phyloP scores from a whole-genome alignment of 2,888 invertebrate genomes.

The Polydrusus pterygomalis region DNA sequence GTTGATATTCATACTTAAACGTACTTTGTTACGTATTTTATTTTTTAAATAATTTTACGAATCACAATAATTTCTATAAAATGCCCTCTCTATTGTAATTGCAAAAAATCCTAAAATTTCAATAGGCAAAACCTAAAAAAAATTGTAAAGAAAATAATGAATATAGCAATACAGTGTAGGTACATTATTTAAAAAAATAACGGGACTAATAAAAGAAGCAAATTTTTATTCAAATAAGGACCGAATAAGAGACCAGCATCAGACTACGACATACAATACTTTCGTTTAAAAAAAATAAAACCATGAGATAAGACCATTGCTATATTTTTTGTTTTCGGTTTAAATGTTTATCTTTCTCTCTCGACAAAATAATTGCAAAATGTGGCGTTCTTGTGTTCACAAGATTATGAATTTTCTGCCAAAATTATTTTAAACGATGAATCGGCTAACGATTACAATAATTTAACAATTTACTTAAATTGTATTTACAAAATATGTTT shows the following conservation, averaged over 20 bases:
- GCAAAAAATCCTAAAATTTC: not conserved
- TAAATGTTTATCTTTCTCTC: not conserved
- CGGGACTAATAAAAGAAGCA: not conserved
- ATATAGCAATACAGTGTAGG: not conserved
- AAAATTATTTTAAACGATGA: not conserved
- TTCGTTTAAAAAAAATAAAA: no score
- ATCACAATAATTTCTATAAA: not conserved
- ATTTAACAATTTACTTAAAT: not conserved
- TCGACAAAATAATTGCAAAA: slow-evolving; percentile 30
- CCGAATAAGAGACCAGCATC: no score
- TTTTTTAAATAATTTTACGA: not conserved
- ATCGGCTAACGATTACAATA: no score
- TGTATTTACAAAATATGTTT: no score
- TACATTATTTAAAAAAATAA: slow-evolving; percentile 15
- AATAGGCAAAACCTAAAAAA: not conserved
- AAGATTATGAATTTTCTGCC: not conserved
- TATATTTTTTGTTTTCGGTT: not conserved
- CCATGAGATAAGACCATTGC: not conserved
- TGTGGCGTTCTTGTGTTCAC: not conserved
- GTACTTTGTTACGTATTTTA: not conserved
- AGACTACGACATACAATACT: no score
- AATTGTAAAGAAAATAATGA: not conserved
- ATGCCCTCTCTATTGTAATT: not conserved
- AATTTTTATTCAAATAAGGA: not conserved
- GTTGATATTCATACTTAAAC: not conserved